A percentile compares a stretch with the other conserved stretches of the same genome.
Evolutionary conservation across 2,113 vertebrate genomes (phyloP).

Genomic region (Arizona elegans): DNA sequence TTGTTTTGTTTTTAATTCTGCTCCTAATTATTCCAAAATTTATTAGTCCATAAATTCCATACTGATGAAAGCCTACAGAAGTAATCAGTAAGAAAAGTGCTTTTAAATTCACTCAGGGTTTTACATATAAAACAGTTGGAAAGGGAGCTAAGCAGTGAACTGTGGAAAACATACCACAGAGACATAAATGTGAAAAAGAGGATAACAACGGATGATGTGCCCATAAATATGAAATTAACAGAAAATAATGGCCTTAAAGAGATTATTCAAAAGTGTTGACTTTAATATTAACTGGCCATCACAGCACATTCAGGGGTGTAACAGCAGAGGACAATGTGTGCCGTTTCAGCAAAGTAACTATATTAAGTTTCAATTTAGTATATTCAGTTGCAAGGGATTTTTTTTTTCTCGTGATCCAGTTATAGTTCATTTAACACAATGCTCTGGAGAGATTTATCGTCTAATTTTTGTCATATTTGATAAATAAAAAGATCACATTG

Average conservation of each 20-base stretch:
- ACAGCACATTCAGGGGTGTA: slow-evolving; percentile 25
- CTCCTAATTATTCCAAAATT: slow-evolving; percentile 47
- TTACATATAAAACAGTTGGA: slow-evolving; percentile 44
- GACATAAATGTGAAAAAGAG: slow-evolving; percentile 16
- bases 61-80: slow-evolving; percentile 27
- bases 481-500: slow-evolving; percentile 47
- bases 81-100: slow-evolving; percentile 6
- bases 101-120: slow-evolving; percentile 13
- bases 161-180: slow-evolving; percentile 9
- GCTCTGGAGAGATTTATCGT: slow-evolving; percentile 25
- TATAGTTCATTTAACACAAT: slow-evolving; percentile 34
- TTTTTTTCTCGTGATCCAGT: slow-evolving; percentile 42
- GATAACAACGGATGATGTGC: slow-evolving; percentile 10
- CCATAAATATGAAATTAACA: slow-evolving; percentile 26
- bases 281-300: slow-evolving; percentile 36
- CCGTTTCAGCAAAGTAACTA: slow-evolving; percentile 28
- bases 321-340: slow-evolving; percentile 3
- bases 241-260: slow-evolving; percentile 31
- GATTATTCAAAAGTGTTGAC: slow-evolving; percentile 26
- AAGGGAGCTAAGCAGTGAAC: slow-evolving; percentile 28
- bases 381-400: slow-evolving; percentile 37
- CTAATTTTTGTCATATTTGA: slow-evolving; percentile 38
- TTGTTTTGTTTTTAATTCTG: neutral
- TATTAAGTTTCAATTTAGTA: slow-evolving; percentile 49
- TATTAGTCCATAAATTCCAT: slow-evolving; percentile 32